A percentile compares a stretch with the other conserved stretches of the same genome.
Evolutionary conservation across 1,140 invertebrate genomes (phyloP).

Genomic region (Protaetia brevitarsis): DNA sequence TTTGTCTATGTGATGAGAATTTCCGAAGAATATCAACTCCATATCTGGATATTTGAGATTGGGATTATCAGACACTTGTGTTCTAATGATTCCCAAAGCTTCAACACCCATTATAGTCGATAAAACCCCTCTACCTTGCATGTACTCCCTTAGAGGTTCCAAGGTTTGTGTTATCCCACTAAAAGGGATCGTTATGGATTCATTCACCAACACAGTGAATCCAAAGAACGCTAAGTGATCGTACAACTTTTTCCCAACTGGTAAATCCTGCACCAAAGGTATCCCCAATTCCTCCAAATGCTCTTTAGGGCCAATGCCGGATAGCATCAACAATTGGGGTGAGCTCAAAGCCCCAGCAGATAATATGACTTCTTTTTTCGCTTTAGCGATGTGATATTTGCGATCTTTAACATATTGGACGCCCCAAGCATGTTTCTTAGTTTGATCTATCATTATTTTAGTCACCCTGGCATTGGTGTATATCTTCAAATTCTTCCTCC

Average conservation of each 20-base stretch:
- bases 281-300: conserved; percentile 51
- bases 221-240: conserved; percentile 53
- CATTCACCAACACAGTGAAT: conserved; percentile 35
- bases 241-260: conserved; percentile 55
- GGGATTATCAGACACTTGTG: conserved; percentile 42
- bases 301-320: conserved; percentile 69
- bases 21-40: conserved; percentile 56
- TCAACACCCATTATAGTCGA: conserved; percentile 52
- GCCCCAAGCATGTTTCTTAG: conserved; percentile 48
- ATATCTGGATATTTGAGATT: conserved; percentile 58
- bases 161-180: not conserved
- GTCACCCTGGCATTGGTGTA: conserved; percentile 78
- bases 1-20: conserved; percentile 37
- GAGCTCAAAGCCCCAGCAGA: conserved; percentile 85
- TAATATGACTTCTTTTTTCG: conserved; percentile 81
- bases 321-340: conserved; percentile 78
- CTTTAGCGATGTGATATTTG: conserved; percentile 64
- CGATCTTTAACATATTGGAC: conserved; percentile 75
- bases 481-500: conserved; percentile 78
- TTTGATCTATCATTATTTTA: conserved; percentile 70
- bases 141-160: conserved; percentile 38
- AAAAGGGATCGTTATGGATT: conserved; percentile 28
- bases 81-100: conserved; percentile 53
- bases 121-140: conserved; percentile 35
- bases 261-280: conserved; percentile 49